Conservation (phyloP, 2,888 invertebrate species). For the Desoria tigrina region DNA sequence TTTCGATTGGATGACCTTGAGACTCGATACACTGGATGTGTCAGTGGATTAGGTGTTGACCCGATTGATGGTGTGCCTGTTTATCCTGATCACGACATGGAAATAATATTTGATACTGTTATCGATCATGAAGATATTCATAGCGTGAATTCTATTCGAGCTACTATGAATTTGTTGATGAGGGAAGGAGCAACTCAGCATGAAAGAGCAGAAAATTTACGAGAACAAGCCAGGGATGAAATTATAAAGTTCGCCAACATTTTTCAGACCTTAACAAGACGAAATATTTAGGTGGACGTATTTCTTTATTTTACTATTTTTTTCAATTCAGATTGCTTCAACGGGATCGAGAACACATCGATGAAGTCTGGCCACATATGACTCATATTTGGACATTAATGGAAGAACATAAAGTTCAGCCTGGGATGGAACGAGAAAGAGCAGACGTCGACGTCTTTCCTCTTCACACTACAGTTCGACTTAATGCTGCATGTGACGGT, state of each 20-base stretch:
- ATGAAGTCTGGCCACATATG: slow-evolving; percentile 41
- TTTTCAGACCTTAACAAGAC: no score
- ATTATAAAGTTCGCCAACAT: slow-evolving; percentile 2
- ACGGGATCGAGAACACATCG: slow-evolving; percentile 29
- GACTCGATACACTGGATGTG: slow-evolving; percentile 71
- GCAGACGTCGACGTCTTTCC: slow-evolving; percentile 28
- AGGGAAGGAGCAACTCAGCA: slow-evolving; percentile 57
- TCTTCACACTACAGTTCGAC: slow-evolving; percentile 14
- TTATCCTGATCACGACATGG: slow-evolving; percentile 82
- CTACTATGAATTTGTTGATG: slow-evolving; percentile 70
- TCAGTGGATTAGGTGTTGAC: slow-evolving; percentile 81
- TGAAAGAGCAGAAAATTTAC: slow-evolving; percentile 13
- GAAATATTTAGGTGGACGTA: no score
- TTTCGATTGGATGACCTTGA: slow-evolving; percentile 60
- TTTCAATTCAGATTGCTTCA: slow-evolving; percentile 37
- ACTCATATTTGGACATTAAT: slow-evolving; percentile 40
- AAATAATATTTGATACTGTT: slow-evolving; percentile 74
- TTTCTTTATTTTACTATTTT: no score
- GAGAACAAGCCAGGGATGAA: slow-evolving; percentile 23
- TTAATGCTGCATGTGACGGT: neutral
- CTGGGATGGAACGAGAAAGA: neutral
- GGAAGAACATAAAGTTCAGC: neutral
- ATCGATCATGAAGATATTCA: slow-evolving; percentile 68
- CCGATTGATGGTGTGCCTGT: slow-evolving; percentile 62
- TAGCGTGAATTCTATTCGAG: slow-evolving; percentile 70